phyloP scores from a whole-genome alignment of 2,113 vertebrate genomes.

The Brachionichthys hirsutus region DNA sequence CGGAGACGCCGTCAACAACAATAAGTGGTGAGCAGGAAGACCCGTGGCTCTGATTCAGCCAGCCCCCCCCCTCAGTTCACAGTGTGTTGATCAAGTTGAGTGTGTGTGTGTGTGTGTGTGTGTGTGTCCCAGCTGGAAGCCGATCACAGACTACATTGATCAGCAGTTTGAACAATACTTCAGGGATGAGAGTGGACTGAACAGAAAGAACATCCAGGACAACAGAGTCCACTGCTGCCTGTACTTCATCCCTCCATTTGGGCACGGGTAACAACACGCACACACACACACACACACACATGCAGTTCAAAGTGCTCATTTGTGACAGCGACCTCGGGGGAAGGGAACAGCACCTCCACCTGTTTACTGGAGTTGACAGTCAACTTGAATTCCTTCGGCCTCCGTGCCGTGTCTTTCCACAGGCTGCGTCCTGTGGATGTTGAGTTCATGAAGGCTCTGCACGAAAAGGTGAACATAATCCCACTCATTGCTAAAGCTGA shows the following conservation, averaged over 20 bases:
- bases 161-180: constrained; percentile 99
- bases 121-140: constrained; percentile 86
- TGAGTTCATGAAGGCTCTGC: constrained; percentile 97
- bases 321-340: not conserved
- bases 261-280: constrained; percentile 84
- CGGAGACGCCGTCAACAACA: constrained; percentile 97
- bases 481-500: constrained; percentile 96
- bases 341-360: no score
- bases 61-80: not conserved
- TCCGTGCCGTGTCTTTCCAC: constrained; percentile 23
- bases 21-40: constrained; percentile 85
- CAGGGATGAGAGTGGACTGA: constrained; percentile 95
- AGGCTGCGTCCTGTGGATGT: constrained; percentile 95
- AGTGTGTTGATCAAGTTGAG: not conserved
- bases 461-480: constrained; percentile 97
- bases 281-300: constrained; percentile 2
- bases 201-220: constrained; percentile 97
- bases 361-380: no score
- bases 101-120: constrained; percentile 8
- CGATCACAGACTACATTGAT: constrained; percentile 97
- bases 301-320: no score
- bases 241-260: constrained; percentile 97
- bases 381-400: no score
- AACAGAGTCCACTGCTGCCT: constrained; percentile 98
- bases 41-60: not conserved